phyloP scores from a whole-genome alignment of 2,888 invertebrate genomes.

The Drosophila atripex region DNA sequence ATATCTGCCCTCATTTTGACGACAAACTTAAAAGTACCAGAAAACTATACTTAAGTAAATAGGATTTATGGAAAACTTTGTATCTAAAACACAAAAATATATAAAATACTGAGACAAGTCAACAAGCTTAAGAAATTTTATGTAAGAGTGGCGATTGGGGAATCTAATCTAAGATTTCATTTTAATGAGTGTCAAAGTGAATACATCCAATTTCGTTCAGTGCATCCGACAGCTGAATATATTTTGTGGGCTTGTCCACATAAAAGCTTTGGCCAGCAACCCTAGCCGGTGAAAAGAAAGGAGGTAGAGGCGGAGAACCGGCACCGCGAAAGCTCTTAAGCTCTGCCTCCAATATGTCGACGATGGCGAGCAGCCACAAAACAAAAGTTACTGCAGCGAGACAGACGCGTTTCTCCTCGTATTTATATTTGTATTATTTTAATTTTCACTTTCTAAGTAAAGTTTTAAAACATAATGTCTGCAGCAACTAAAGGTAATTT shows the following conservation, averaged over 20 bases:
- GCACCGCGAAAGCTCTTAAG: slow-evolving; percentile 20
- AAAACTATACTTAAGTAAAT: neutral
- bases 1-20: neutral
- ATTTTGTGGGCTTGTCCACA: slow-evolving; percentile 22
- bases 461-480: slow-evolving; percentile 66
- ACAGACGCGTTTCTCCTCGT: slow-evolving; percentile 3
- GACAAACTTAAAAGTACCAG: neutral
- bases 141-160: neutral
- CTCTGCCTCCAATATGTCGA: slow-evolving; percentile 57
- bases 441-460: slow-evolving; percentile 12
- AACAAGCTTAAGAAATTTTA: neutral
- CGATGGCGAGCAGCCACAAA: slow-evolving; percentile 8
- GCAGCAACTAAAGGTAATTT: slow-evolving; percentile 79
- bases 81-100: neutral
- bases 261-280: slow-evolving; percentile 37
- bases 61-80: neutral
- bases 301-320: slow-evolving; percentile 1
- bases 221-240: slow-evolving; percentile 50
- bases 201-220: neutral
- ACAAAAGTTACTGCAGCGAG: slow-evolving; percentile 15
- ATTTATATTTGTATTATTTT: slow-evolving; percentile 9
- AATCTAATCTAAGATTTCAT: neutral
- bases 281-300: slow-evolving; percentile 2
- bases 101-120: neutral
- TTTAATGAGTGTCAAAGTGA: too few relatives aligned